Percentiles rank a stretch among this genome's conserved stretches.
Conservation (phyloP, 2,888 invertebrate genomes). For the Leptopterna dolabrata region DNA sequence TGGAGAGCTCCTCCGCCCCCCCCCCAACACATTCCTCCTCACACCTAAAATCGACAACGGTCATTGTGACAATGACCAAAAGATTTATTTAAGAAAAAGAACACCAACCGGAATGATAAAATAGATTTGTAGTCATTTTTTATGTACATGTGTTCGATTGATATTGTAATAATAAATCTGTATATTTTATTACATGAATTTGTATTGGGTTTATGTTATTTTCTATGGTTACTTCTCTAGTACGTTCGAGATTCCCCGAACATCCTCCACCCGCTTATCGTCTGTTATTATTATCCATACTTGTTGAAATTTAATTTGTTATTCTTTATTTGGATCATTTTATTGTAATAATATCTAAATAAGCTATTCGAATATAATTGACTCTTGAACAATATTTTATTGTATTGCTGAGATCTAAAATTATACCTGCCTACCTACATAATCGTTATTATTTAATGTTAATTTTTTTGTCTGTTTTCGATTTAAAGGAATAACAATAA, state of each 20-base stretch:
- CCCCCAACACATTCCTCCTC: neutral
- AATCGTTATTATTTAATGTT: neutral
- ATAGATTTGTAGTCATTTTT: slow-evolving; percentile 28
- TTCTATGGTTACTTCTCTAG: neutral
- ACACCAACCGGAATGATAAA: slow-evolving; percentile 45
- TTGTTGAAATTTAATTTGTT: neutral
- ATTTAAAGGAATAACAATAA: neutral
- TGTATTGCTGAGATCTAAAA: neutral
- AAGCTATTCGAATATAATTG: neutral
- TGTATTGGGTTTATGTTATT: neutral
- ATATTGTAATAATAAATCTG: neutral
- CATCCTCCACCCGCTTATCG: neutral
- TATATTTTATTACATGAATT: neutral
- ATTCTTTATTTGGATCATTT: neutral
- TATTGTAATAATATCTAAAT: neutral
- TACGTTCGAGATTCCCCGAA: neutral
- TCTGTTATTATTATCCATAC: neutral
- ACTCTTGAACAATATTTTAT: neutral
- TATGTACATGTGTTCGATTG: slow-evolving; percentile 8
- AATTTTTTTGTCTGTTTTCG: neutral
- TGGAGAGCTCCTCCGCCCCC: neutral
- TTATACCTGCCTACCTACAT: too few relatives aligned
- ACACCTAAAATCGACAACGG: neutral
- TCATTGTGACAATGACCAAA: neutral
- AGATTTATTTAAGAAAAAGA: slow-evolving; percentile 19